phyloP scores from a whole-genome alignment of 2,113 vertebrate genomes.

The Pituophis catenifer region DNA sequence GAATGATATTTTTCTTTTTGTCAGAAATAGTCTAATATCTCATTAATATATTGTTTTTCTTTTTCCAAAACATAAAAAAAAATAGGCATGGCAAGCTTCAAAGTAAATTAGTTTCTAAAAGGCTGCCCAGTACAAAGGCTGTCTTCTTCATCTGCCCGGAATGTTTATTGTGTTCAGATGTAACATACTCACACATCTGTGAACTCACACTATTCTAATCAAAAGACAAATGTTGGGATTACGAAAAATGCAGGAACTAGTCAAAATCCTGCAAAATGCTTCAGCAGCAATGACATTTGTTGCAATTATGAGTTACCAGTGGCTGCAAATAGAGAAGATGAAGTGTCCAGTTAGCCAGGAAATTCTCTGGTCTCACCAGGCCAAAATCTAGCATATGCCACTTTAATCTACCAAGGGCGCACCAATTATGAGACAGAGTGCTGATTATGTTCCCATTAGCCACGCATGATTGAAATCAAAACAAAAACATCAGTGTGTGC shows the following conservation, averaged over 20 bases:
- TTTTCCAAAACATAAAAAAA: background rate
- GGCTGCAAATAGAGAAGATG: background rate
- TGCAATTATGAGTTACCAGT: background rate
- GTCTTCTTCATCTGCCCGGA: background rate
- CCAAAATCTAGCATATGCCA: background rate
- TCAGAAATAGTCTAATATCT: background rate
- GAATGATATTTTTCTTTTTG: conserved; percentile 5
- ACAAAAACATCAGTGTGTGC: background rate
- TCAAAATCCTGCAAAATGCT: background rate
- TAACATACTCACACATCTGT: conserved; percentile 22
- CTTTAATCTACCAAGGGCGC: background rate
- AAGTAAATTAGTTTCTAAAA: conserved; percentile 24
- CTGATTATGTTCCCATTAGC: background rate
- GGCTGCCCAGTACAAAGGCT: background rate
- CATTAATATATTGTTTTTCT: conserved; percentile 19
- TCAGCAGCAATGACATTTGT: conserved; percentile 7
- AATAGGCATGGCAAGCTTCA: background rate
- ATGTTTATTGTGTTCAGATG: conserved; percentile 18
- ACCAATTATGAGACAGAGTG: background rate
- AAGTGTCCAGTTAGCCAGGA: background rate
- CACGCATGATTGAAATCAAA: background rate
- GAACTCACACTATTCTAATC: conserved; percentile 9
- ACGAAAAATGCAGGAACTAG: background rate
- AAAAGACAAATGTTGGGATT: background rate
- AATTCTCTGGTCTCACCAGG: background rate